These are phyloP conservation scores for Zonitis immaculata DNA, from an alignment of 2,888 invertebrate genomes.

Conservation along the genomic window DNA sequence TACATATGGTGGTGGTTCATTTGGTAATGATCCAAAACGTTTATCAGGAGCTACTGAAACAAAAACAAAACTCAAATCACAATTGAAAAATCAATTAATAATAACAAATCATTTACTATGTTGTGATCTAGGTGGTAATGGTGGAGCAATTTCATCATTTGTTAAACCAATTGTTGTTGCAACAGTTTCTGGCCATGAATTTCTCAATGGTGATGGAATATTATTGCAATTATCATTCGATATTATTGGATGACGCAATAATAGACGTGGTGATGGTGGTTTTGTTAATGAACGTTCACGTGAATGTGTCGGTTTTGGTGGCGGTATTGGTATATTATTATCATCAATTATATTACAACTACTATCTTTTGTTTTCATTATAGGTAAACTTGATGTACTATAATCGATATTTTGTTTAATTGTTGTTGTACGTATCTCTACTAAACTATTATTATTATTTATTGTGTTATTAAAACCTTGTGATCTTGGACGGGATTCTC, in stretches of 20 bases:
- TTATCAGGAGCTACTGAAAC: conserved; percentile 53
- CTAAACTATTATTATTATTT: conserved; percentile 30
- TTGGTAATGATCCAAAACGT: conserved; percentile 47
- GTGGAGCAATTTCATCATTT: conserved; percentile 65
- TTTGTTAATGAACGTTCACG: conserved; percentile 51
- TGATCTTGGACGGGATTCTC: conserved; percentile 56
- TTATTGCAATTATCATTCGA: conserved; percentile 33
- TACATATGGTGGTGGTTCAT: conserved; percentile 46
- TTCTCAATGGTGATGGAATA: conserved; percentile 50
- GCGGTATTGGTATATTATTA: conserved; percentile 49
- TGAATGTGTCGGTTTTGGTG: conserved; percentile 51
- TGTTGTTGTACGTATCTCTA: conserved; percentile 46
- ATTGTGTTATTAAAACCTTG: conserved; percentile 52
- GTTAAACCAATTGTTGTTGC: too few relatives aligned
- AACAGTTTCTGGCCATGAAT: conserved; percentile 54
- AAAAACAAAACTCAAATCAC: conserved; percentile 4
- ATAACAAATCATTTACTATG: conserved; percentile 49
- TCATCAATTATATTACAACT: too few relatives aligned
- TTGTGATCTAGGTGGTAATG: conserved; percentile 74
- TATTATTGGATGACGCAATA: conserved; percentile 49
- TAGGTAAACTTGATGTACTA: conserved; percentile 46
- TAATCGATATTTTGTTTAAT: conserved; percentile 48
- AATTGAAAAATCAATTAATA: background rate
- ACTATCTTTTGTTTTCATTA: conserved; percentile 45
- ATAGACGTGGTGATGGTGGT: conserved; percentile 52